These are phyloP conservation scores for Melanotus villosus DNA, from an alignment of 2,888 invertebrate genomes.

Conservation along the genomic window DNA sequence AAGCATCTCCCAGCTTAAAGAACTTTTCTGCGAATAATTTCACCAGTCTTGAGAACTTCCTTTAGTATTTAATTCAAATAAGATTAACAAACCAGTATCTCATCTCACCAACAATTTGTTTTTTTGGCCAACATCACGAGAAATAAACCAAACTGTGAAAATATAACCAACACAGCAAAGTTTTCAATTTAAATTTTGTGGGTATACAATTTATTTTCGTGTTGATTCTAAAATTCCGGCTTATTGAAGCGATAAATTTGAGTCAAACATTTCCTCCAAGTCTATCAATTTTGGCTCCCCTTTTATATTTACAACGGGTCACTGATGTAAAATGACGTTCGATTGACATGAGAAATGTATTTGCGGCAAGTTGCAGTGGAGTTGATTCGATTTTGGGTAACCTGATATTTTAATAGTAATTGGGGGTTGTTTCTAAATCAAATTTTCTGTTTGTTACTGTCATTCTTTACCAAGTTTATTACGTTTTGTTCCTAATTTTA, in stretches of 20 bases:
- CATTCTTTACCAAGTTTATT: conserved; percentile 43
- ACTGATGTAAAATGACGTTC: conserved; percentile 51
- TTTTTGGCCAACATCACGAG: too few species aligned
- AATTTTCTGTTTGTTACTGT: conserved; percentile 47
- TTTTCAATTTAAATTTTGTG: too few species aligned
- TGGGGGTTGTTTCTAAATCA: conserved; percentile 46
- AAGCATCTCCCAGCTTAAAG: conserved; percentile 14
- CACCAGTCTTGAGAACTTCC: too few species aligned
- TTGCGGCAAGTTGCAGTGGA: conserved; percentile 45
- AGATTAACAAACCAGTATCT: too few species aligned
- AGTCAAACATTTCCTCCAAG: conserved; percentile 48
- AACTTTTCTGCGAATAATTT: too few species aligned
- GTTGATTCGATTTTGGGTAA: conserved; percentile 50
- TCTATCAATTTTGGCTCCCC: conserved; percentile 47
- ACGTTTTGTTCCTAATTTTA: conserved; percentile 37
- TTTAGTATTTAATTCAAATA: too few species aligned
- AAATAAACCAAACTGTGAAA: too few species aligned
- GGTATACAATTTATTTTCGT: too few species aligned
- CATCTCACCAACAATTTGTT: too few species aligned
- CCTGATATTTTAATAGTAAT: conserved; percentile 53
- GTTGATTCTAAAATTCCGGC: too few species aligned
- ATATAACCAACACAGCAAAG: too few species aligned
- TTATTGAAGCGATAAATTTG: conserved; percentile 50
- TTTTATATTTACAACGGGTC: conserved; percentile 45
- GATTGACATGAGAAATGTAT: conserved; percentile 52